phyloP scores from a whole-genome alignment of 2,888 invertebrate genomes.

The Drosophila prolongata region DNA sequence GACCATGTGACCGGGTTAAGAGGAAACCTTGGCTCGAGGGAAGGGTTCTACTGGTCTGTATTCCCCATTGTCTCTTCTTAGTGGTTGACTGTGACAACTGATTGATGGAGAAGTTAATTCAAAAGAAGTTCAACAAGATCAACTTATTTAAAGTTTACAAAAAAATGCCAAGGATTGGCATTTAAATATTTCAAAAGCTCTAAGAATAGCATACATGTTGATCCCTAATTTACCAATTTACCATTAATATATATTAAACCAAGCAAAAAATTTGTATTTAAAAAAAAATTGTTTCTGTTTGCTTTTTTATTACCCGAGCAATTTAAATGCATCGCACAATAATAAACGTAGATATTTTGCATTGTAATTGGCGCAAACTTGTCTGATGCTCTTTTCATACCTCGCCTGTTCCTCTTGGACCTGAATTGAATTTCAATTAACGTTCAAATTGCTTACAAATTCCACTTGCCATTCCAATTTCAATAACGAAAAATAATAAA shows the following conservation, averaged over 20 bases:
- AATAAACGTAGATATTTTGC: conserved; percentile 29
- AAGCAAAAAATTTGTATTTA: no score
- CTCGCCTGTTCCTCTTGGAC: conserved; percentile 3
- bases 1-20: conserved; percentile 56
- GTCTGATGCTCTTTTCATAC: conserved; percentile 8
- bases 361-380: conserved; percentile 47
- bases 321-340: conserved; percentile 40
- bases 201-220: not conserved
- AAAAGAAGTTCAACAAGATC: conserved; percentile 24
- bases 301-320: conserved; percentile 9
- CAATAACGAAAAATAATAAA: conserved; percentile 56
- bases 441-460: conserved; percentile 61
- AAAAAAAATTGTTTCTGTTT: no score
- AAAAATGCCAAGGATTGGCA: not conserved
- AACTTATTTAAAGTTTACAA: no score
- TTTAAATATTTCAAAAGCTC: not conserved
- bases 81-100: conserved; percentile 30
- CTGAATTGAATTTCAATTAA: conserved; percentile 71
- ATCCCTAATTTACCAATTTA: not conserved
- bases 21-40: conserved; percentile 60
- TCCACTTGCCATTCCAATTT: conserved; percentile 54
- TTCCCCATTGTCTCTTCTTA: conserved; percentile 32
- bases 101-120: conserved; percentile 35
- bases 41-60: conserved; percentile 46
- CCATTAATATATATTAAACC: no score